Evolutionary conservation across 2,113 vertebrate species (phyloP).

Genomic region (Oryzias curvinotus): DNA sequence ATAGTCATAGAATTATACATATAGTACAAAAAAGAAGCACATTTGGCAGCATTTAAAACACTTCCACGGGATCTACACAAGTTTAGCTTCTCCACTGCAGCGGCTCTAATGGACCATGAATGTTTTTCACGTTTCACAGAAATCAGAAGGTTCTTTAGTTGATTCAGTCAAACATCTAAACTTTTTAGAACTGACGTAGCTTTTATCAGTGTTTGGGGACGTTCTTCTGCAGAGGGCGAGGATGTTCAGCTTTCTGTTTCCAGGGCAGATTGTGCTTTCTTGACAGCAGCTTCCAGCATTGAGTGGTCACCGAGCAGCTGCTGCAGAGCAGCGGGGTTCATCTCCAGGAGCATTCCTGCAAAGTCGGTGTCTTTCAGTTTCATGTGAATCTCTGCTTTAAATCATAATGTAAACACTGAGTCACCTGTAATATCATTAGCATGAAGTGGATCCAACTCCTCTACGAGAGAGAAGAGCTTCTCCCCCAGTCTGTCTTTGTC

Average conservation of each 20-base stretch:
- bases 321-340: slow-evolving; percentile 66
- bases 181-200: neutral
- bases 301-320: slow-evolving; percentile 67
- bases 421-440: slow-evolving; percentile 80
- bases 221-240: neutral
- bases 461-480: slow-evolving; percentile 73
- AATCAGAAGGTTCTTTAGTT: slow-evolving; percentile 6
- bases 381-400: neutral
- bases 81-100: neutral
- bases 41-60: slow-evolving; percentile 15
- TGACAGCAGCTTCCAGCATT: slow-evolving; percentile 73
- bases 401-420: neutral
- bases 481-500: slow-evolving; percentile 75
- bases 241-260: slow-evolving; percentile 17
- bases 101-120: neutral
- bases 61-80: too few species aligned
- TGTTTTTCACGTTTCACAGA: slow-evolving; percentile 3
- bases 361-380: neutral
- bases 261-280: slow-evolving; percentile 74
- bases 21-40: slow-evolving; percentile 9
- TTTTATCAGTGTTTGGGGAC: too few species aligned
- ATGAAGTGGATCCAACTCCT: slow-evolving; percentile 68
- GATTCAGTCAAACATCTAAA: neutral
- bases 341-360: slow-evolving; percentile 81
- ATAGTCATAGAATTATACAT: slow-evolving; percentile 6